These are phyloP conservation scores for Machimus rusticus DNA, from an alignment of 2,888 invertebrate genomes.

Conservation along the genomic window DNA sequence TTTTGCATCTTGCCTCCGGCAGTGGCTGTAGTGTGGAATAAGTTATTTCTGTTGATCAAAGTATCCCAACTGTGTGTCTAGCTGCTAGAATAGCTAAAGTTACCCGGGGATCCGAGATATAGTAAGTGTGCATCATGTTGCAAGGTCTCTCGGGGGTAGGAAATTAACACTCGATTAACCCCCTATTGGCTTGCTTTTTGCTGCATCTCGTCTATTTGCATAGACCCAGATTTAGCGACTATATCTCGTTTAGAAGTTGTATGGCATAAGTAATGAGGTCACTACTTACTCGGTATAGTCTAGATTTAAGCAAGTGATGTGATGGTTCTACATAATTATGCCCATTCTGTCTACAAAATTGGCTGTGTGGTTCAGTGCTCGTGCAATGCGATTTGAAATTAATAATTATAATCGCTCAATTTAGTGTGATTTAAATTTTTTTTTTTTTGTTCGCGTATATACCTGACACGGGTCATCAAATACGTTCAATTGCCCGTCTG, in stretches of 20 bases:
- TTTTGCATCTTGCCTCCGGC: neutral
- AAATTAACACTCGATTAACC: neutral
- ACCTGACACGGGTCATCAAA: neutral
- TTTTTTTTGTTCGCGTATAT: neutral
- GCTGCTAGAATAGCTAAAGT: neutral
- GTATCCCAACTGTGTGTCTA: neutral
- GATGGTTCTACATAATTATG: neutral
- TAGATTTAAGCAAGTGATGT: neutral
- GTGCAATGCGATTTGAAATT: conserved; percentile 13
- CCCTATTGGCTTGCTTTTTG: neutral
- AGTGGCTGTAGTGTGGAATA: neutral
- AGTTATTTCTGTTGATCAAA: neutral
- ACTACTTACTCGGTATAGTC: neutral
- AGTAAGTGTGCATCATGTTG: neutral
- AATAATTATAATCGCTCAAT: neutral
- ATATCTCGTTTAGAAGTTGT: neutral
- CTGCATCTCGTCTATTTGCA: neutral
- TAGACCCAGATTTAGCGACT: neutral
- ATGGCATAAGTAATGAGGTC: conserved; percentile 25
- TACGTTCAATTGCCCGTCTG: neutral
- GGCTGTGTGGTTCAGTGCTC: conserved; percentile 19
- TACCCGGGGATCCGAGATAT: neutral
- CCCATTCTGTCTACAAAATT: neutral
- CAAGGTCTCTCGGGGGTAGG: neutral
- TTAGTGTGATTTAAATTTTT: neutral